Base-by-base conservation (phyloP, 1,140 invertebrate species). In the Octopus sinensis region DNA sequence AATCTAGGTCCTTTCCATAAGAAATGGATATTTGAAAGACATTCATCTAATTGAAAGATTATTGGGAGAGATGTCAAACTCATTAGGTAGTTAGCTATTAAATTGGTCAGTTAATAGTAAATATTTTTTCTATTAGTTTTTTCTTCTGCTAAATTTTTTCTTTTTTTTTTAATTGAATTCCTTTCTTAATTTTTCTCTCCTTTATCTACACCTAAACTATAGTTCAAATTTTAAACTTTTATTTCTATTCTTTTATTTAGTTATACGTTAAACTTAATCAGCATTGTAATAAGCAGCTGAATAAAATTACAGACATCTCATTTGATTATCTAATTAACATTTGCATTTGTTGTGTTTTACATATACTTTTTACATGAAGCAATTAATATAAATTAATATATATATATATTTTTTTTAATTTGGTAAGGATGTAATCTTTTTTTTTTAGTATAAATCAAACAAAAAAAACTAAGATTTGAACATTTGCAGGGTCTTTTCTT, bases 1-100 rank as follows among this genome's bases (percentile, higher is more conserved):
- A 73, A 73, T n/a, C 68, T 73, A 73, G 68, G 68, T 73, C 30
- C 68, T 73, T 73, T 23, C 68, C 68, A 17, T 73, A 73, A 73
- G 30, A 73, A 13, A 73, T 6, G 13, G 68, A 73, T 9, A 73
- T 73, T 43, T 5, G 30, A 73, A 23, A 17, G 68, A 73, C 68
- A 23, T 73, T 23, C 17, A 9, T 73, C 68, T 73, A 6, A 73
- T 23, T n/a, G 30, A 73, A 73, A 12, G 17, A 17, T 7, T 73
- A 6, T 73, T 73, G 68, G 17, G 68, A 73, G 68, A 73, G 68
- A 73, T 73, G 68, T 73, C 13, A 73, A 73, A 13, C 68, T 73
- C 68, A 17, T 23, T 73, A 73, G 68, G 13, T 6, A 73, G 68
- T 73, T 73, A 73, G 68, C 0, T 73, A n/a, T 73, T 62, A 9